Evolutionary conservation across 1,140 invertebrate genomes (phyloP).

Genomic region (Heliconius eleuchia): DNA sequence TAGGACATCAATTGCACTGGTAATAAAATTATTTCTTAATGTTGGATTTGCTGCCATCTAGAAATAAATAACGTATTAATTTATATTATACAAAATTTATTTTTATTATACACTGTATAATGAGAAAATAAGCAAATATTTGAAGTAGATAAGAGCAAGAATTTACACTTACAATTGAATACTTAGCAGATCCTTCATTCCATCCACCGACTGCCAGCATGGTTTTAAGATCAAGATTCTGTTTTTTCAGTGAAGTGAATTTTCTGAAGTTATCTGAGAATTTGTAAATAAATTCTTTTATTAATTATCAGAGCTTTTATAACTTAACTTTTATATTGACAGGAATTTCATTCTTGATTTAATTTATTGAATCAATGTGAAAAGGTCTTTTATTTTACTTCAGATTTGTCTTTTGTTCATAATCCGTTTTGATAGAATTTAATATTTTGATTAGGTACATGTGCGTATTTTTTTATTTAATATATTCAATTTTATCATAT

Average conservation of each 20-base stretch:
- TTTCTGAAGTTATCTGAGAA: slow-evolving; percentile 79
- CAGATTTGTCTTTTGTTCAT: too few species aligned
- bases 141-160: neutral
- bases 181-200: slow-evolving; percentile 87
- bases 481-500: too few species aligned
- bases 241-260: slow-evolving; percentile 83
- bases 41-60: slow-evolving; percentile 80
- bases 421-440: too few species aligned
- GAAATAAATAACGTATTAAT: neutral
- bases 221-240: slow-evolving; percentile 85
- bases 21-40: slow-evolving; percentile 82
- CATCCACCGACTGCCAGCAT: slow-evolving; percentile 89
- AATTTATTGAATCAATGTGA: too few species aligned
- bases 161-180: slow-evolving; percentile 79
- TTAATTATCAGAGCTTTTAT: too few species aligned
- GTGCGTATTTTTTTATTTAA: too few species aligned
- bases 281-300: neutral
- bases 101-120: neutral
- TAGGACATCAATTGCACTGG: slow-evolving; percentile 83
- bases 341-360: too few species aligned
- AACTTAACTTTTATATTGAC: too few species aligned
- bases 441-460: too few species aligned
- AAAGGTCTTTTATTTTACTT: too few species aligned
- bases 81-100: too few species aligned
- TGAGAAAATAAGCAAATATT: neutral